phyloP scores from a whole-genome alignment of 2,888 invertebrate genomes.

The Amiota communis region DNA sequence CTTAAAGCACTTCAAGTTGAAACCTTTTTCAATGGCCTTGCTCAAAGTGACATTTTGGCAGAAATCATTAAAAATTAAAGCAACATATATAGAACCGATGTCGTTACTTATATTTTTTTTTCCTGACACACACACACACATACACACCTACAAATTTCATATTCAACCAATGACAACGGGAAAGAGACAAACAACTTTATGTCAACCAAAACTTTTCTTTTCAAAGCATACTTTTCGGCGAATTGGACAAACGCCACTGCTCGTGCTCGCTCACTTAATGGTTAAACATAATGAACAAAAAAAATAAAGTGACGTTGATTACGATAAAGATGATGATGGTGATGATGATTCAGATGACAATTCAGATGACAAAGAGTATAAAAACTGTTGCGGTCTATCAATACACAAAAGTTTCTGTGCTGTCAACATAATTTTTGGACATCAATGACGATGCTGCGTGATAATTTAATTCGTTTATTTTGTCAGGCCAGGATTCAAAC shows the following conservation, averaged over 20 bases:
- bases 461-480: conserved; percentile 23
- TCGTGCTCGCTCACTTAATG: too few species aligned
- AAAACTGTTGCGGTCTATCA: background rate
- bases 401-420: background rate
- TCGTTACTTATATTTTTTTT: conserved; percentile 1
- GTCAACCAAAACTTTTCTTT: conserved; percentile 25
- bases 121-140: too few species aligned
- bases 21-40: background rate
- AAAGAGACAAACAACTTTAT: background rate
- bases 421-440: conserved; percentile 14
- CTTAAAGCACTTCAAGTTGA: background rate
- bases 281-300: too few species aligned
- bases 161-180: background rate
- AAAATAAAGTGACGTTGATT: too few species aligned
- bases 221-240: conserved; percentile 23
- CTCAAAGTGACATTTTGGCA: background rate
- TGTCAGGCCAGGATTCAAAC: background rate
- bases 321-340: background rate
- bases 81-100: background rate
- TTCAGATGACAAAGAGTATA: background rate
- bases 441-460: background rate
- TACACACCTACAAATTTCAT: too few species aligned
- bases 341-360: background rate
- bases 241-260: too few species aligned
- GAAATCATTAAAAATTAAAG: conserved; percentile 23